phyloP scores from a whole-genome alignment of 2,113 vertebrate genomes.

The Sylvilagus bachmani region DNA sequence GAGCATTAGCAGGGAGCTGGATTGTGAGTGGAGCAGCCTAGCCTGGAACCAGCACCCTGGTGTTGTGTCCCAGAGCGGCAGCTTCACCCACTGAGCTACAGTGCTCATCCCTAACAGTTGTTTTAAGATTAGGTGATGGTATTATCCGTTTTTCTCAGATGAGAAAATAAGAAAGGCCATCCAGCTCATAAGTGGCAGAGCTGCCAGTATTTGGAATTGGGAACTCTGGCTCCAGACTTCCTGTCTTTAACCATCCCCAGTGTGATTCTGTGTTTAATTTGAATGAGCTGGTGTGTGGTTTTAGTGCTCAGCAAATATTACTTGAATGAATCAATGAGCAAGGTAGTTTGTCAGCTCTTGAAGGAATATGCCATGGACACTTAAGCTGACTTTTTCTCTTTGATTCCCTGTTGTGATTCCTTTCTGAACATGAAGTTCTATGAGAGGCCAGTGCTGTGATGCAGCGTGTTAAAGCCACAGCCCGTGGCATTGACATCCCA shows the following conservation, averaged over 20 bases:
- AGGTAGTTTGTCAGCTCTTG: not conserved
- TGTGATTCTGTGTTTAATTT: slow-evolving; percentile 21
- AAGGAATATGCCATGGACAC: not conserved
- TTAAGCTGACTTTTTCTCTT: not conserved
- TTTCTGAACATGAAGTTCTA: slow-evolving; percentile 9
- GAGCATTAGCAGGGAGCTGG: no score
- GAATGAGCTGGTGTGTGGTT: not conserved
- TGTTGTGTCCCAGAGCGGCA: no score
- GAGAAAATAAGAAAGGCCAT: not conserved
- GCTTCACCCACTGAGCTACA: no score
- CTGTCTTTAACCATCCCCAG: not conserved
- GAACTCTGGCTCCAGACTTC: not conserved
- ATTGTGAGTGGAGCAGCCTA: no score
- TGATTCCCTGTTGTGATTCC: not conserved
- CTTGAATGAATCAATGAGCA: slow-evolving; percentile 8
- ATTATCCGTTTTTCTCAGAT: not conserved
- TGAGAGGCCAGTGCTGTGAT: not conserved
- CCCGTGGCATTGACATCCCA: no score
- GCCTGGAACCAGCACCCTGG: no score
- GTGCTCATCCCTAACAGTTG: not conserved
- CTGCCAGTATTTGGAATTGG: slow-evolving; percentile 4
- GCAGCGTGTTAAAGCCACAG: no score
- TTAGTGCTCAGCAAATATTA: not conserved
- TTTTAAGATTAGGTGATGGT: not conserved
- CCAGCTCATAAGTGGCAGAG: not conserved